These are phyloP conservation scores for Tyrophagus putrescentiae DNA, from an alignment of 1,140 invertebrate species.

Conservation along the genomic window DNA sequence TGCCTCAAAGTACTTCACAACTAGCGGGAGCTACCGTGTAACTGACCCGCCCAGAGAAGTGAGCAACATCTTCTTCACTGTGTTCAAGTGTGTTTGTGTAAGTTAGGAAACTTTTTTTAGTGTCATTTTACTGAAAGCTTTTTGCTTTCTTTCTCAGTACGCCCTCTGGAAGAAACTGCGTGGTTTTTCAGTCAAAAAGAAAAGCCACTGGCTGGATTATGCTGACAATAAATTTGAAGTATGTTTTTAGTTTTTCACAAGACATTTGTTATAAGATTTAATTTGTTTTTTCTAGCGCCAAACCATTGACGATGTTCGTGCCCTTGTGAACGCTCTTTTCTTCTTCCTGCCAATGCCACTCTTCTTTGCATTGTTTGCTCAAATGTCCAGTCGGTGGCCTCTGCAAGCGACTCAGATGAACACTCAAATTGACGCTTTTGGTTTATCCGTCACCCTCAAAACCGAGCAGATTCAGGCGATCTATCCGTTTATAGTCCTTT, in stretches of 20 bases:
- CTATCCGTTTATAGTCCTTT: constrained; percentile 67
- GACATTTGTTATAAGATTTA: neutral
- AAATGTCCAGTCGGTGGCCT: constrained; percentile 80
- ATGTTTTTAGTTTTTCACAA: constrained; percentile 9
- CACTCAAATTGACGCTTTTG: constrained; percentile 51
- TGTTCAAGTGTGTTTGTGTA: constrained; percentile 59
- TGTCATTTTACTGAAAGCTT: constrained; percentile 12
- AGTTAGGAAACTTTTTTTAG: constrained; percentile 41
- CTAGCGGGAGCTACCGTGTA: no score
- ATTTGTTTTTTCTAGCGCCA: constrained; percentile 21
- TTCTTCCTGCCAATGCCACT: constrained; percentile 68
- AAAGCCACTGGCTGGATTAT: constrained; percentile 61
- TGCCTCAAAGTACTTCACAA: constrained; percentile 42
- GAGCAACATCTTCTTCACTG: constrained; percentile 64
- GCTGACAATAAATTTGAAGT: constrained; percentile 51
- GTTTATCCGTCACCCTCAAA: constrained; percentile 43
- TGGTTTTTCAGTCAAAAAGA: constrained; percentile 36
- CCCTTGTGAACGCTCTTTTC: constrained; percentile 50
- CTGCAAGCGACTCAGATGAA: constrained; percentile 81
- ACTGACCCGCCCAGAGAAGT: constrained; percentile 52
- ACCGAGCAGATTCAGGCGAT: constrained; percentile 78
- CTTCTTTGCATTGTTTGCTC: constrained; percentile 77
- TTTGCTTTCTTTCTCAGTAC: constrained; percentile 19
- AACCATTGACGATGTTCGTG: constrained; percentile 55
- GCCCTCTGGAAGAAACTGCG: constrained; percentile 25